Evolutionary conservation across 2,113 vertebrate genomes (phyloP), one percentile per base, ranked within the genome.

Genomic region (Naja naja): DNA sequence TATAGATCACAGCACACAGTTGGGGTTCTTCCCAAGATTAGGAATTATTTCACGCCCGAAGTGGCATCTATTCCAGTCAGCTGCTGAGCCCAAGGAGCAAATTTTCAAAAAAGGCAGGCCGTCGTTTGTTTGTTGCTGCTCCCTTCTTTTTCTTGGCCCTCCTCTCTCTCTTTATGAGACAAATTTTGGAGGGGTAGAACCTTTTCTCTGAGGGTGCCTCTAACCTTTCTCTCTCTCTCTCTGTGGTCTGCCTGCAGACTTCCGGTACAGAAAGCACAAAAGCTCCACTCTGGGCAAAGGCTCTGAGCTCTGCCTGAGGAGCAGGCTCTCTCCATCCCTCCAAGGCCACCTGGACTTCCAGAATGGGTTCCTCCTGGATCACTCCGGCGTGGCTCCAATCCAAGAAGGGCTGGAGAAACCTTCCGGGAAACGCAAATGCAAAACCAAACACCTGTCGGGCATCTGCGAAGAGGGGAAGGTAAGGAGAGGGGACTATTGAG

Each of bases 341-440:
- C 96, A 91, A 91, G 97, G 97, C 30, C 96, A 96, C 90, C 92
- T 96, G 0, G 97, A 97, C 95, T 97, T 97, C 93, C 97, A 96
- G 92, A 98, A 98, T 88, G 97, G 97, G 94, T 98, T 98, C 93
- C 97, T 97, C 91, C 94, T 97, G 95, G 97, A 97, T 93, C 97
- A 97, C 93, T 95, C 97, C 0, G 95, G 96, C 55, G 96, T 97
- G 27, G 98, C 98, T 94, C 93, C 97, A 0, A 96, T 96, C 91
- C 97, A 98, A 39, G 98, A 98, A 93, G 96, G 96, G 94, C 96
- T 95, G 30, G 98, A 99, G 96, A 99, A 99, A 94, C 99, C 99
- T 90, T 98, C 99, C 91, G 99, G 99, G 96, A 99, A 99, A 96
- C 98, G 99, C 94, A 99, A 99, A 97, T 99, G 99, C 97, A 99